These are phyloP conservation scores for Sebastes nivosus DNA, from an alignment of 2,797 vertebrate species.

Conservation along the genomic window DNA sequence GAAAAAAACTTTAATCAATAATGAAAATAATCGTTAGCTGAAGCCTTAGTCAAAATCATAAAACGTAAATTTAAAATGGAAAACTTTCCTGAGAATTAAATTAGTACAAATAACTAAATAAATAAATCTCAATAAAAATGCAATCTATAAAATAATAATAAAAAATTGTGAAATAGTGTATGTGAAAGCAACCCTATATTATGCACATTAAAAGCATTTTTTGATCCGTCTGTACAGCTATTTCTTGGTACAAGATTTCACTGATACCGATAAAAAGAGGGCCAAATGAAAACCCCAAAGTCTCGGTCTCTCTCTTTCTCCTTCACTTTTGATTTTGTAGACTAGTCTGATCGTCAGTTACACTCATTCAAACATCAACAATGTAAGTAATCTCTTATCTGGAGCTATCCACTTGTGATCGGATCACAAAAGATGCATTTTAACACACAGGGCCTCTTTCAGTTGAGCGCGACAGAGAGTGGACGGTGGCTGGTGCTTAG, in stretches of 20 bases:
- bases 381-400: slow-evolving; percentile 1
- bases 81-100: neutral
- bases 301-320: neutral
- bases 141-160: neutral
- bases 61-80: neutral
- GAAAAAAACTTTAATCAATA: neutral
- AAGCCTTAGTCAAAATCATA: neutral
- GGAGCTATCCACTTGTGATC: slow-evolving; percentile 17
- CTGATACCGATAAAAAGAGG: neutral
- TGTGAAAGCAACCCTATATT: neutral
- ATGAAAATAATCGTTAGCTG: neutral
- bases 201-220: neutral
- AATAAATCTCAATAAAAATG: neutral
- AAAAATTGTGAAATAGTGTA: neutral
- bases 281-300: neutral
- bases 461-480: slow-evolving; percentile 29
- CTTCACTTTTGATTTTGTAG: neutral
- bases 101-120: neutral
- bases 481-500: slow-evolving; percentile 17
- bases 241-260: neutral
- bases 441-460: slow-evolving; percentile 52
- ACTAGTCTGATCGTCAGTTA: neutral
- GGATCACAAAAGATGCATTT: slow-evolving; percentile 24
- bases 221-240: neutral
- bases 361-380: neutral